Percentiles rank a stretch among this genome's conserved stretches.
Conservation (phyloP, 1,140 invertebrate species). For the Pomacea maculata region DNA sequence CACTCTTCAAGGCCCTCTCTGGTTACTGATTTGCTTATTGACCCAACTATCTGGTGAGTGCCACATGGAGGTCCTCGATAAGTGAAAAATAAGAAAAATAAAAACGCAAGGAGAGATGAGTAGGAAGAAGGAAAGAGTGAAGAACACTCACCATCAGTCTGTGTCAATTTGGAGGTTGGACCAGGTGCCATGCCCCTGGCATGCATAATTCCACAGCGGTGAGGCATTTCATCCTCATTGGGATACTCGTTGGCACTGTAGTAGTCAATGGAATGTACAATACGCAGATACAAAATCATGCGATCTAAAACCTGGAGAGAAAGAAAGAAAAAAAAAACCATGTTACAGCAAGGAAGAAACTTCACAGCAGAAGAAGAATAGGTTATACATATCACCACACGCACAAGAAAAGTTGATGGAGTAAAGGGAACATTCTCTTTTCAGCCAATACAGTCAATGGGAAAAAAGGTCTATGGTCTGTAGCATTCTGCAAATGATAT, state of each 20-base stretch:
- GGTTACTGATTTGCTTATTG: too few species aligned
- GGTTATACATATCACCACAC: not conserved
- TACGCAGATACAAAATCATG: constrained; percentile 90
- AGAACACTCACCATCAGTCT: constrained; percentile 51
- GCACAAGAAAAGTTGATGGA: too few species aligned
- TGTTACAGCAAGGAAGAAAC: not conserved
- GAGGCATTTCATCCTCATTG: constrained; percentile 99
- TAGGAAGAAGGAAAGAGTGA: not conserved
- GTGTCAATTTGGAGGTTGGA: constrained; percentile 79
- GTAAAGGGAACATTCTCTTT: too few species aligned
- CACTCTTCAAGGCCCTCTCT: too few species aligned
- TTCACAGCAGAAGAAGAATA: not conserved
- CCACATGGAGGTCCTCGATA: too few species aligned
- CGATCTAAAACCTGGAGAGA: constrained; percentile 76
- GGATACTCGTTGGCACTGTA: constrained; percentile 99
- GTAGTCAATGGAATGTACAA: constrained; percentile 99
- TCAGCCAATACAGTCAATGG: too few species aligned
- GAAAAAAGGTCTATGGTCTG: too few species aligned
- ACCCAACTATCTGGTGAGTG: too few species aligned
- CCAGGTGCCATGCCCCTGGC: constrained; percentile 84
- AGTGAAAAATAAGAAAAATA: too few species aligned
- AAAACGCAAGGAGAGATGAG: not conserved
- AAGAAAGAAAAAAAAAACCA: not conserved
- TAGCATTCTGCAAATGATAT: too few species aligned
- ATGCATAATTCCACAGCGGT: constrained; percentile 98